Base-by-base conservation (phyloP, 2,113 vertebrate genomes). In the Danio rerio region DNA sequence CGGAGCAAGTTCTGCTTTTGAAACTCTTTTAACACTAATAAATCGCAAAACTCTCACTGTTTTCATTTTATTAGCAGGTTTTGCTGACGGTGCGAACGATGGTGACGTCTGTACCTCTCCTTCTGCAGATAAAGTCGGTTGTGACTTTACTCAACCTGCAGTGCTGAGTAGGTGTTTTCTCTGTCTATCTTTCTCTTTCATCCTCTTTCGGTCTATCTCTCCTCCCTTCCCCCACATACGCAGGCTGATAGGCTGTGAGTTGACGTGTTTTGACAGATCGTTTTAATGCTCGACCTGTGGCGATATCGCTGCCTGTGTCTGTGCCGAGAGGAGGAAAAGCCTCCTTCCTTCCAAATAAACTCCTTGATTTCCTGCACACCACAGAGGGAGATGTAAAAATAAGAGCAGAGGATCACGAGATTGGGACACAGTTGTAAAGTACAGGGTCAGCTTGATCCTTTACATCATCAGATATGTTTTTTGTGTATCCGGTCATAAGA, bases 281-380 rank as follows among this genome's bases (percentile, higher is more conserved):
- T 6, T 76, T 58, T 76, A 76, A 61, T 76, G 73, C 53, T 61
- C 11, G 56, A 59, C 56, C 73, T 76, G 73, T 47, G 52, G 71
- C 31, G 50, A 73, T 56, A 73, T 73, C 71, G 13, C 71, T 73
- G 71, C 71, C 52, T 40, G 50, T 53, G 49, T 49, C 70, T 73
- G 71, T 42, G 31, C 8, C 16, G 31, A 56, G 40, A 15, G 71
- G 53, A 58, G 53, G 53, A 43, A 56, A 74, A 74, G 12, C 40
- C 43, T 59, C 53, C 31, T 75, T 75, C 72, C 72, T 75, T 75
- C 72, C 72, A 73, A 70, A 70, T 10, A 70, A 70, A 49, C n/a
- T 70, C 68, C 45, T 70, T 71, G 11, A 6, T 71, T 16, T 20
- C 52, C 31, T 56, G 50, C 15, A 56, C 40, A 43, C 3, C 71